Base-by-base conservation (phyloP, 2,888 invertebrate genomes). In the Rosalia funebris region DNA sequence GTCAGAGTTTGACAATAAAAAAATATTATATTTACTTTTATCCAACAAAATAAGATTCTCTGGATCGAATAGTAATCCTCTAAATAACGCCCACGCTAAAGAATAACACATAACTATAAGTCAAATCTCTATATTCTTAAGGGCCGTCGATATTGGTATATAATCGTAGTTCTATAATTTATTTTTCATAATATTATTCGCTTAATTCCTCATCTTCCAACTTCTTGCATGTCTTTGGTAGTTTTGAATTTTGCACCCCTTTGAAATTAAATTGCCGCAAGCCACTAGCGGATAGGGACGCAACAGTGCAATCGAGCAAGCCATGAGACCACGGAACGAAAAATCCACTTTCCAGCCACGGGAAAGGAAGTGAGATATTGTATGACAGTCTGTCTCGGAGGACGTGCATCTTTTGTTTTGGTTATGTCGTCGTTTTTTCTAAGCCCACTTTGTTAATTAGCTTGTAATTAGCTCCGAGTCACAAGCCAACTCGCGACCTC, bases 301-400 rank as follows among this genome's bases (percentile, higher is more conserved):
- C 41, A 31, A 19, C 52, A 31, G 10, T 31, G 32, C 10, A 39
- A 53, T 32, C 17, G 41, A 41, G 17, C 14, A 25, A 31, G n/a
- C 42, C 39, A 46, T 46, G 46, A 25, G 50, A 37, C 15, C 20
- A 45, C 36, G 36, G 44, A 20, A 14, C 55, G 36, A 55, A 32
- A 45, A 25, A 11, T 25, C 31, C 19, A 25, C 36, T n/a, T 20
- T 36, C 15, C 31, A 25, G 12, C 47, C 53, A 55, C 60, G 62
- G 62, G 72, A 74, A 74, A 75, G 76, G 75, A 78, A 76, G 71
- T 74, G 64, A 71, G 71, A 75, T 76, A 75, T 77, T 74, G 70
- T 72, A 71, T 73, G 72, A 75, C 73, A 61, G 69, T 64, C 67
- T 66, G 66, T 71, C 67, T 68, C 62, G 19, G 52, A 59, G 62